Evolutionary conservation across 2,113 vertebrate species (phyloP).

Genomic region (Psilopogon haemacephalus): DNA sequence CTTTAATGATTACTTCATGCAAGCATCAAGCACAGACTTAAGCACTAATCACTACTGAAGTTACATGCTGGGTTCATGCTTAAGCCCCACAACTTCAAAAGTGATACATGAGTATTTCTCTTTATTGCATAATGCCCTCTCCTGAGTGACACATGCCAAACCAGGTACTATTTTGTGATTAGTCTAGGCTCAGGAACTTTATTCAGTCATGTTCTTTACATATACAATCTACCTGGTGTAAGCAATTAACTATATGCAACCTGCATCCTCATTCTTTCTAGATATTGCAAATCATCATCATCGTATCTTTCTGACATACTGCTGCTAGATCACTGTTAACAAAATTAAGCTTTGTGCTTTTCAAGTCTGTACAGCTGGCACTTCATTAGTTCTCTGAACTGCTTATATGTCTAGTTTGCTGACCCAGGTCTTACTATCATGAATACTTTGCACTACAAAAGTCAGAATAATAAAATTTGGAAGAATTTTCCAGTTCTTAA

Average conservation of each 20-base stretch:
- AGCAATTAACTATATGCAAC: not conserved
- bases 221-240: not conserved
- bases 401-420: not conserved
- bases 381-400: not conserved
- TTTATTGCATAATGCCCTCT: not conserved
- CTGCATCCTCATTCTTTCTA: accelerated
- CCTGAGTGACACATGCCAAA: not conserved
- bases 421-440: not conserved
- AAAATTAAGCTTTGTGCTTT: not conserved
- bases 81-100: not conserved
- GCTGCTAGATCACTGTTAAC: not conserved
- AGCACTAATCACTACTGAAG: not conserved
- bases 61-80: not conserved
- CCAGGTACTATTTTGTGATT: not conserved
- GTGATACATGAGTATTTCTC: not conserved
- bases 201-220: not conserved
- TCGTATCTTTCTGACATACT: not conserved
- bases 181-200: not conserved
- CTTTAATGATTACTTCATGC: not conserved
- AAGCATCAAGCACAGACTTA: not conserved
- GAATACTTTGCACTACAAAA: not conserved
- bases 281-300: accelerated
- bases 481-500: not conserved
- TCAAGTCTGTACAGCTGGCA: not conserved
- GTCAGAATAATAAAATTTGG: not conserved